Conservation (phyloP, 2,888 invertebrate species). For the Tuta absoluta region DNA sequence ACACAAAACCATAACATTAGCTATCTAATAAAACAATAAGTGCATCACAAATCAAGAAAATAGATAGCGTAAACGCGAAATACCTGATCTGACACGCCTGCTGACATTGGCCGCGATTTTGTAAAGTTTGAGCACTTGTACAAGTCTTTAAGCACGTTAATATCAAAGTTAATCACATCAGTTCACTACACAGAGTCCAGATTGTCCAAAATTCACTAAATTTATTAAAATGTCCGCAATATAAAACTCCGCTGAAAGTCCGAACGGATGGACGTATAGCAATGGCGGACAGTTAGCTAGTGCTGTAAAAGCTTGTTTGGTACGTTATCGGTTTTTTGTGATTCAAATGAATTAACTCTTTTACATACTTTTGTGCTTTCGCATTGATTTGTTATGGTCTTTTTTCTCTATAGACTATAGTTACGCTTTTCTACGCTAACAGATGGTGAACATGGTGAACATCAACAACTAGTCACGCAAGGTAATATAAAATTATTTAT, state of each 20-base stretch:
- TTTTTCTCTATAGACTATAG: too few species aligned
- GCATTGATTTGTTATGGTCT: too few species aligned
- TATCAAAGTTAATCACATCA: conserved; percentile 74
- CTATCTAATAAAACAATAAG: conserved; percentile 38
- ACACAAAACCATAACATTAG: conserved; percentile 59
- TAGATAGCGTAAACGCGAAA: conserved; percentile 63
- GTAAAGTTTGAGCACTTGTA: conserved; percentile 75
- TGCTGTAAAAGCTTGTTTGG: conserved; percentile 46
- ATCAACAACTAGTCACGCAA: too few species aligned
- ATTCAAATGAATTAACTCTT: not conserved
- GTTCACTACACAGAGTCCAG: conserved; percentile 75
- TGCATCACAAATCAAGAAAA: conserved; percentile 48
- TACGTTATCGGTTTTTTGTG: conserved; percentile 14
- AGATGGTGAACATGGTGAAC: too few species aligned
- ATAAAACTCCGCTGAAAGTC: conserved; percentile 64
- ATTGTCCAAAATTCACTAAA: conserved; percentile 65
- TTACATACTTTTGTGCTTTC: not conserved
- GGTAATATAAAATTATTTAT: too few species aligned
- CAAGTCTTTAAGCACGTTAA: conserved; percentile 71
- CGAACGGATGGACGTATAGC: conserved; percentile 69
- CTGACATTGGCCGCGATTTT: conserved; percentile 91
- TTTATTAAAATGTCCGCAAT: conserved; percentile 65
- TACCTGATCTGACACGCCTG: conserved; percentile 96
- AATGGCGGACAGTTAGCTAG: conserved; percentile 61
- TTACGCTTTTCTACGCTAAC: too few species aligned